Evolutionary conservation across 2,888 invertebrate genomes (phyloP).

Genomic region (Tortrix viridana): DNA sequence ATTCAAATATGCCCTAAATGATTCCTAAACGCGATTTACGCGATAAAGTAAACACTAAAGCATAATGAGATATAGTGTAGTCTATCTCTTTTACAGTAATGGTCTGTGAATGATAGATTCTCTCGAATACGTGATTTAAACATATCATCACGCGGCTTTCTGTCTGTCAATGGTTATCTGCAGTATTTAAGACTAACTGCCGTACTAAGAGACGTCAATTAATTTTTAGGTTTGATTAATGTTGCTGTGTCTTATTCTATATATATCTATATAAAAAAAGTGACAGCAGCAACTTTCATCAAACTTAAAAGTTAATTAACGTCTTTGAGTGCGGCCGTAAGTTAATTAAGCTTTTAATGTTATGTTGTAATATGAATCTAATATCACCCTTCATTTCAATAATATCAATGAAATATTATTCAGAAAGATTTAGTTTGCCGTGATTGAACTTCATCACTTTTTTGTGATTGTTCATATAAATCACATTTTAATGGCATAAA

Average conservation of each 20-base stretch:
- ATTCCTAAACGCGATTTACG: neutral
- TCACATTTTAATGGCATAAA: neutral
- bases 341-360: constrained; percentile 27
- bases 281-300: too few species aligned
- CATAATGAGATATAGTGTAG: neutral
- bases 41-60: neutral
- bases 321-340: too few species aligned
- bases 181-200: constrained; percentile 8
- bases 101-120: neutral
- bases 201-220: too few species aligned
- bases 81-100: neutral
- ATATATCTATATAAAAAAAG: too few species aligned
- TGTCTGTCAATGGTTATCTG: constrained; percentile 2
- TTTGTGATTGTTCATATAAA: neutral
- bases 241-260: too few species aligned
- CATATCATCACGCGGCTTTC: neutral
- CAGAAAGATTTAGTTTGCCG: neutral
- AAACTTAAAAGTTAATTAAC: too few species aligned
- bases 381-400: constrained; percentile 12
- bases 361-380: constrained; percentile 32
- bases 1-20: neutral
- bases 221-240: too few species aligned
- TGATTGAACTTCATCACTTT: too few species aligned
- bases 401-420: neutral
- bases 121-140: neutral